These are phyloP conservation scores for Mantis religiosa DNA, from an alignment of 2,888 invertebrate genomes.

Conservation along the genomic window DNA sequence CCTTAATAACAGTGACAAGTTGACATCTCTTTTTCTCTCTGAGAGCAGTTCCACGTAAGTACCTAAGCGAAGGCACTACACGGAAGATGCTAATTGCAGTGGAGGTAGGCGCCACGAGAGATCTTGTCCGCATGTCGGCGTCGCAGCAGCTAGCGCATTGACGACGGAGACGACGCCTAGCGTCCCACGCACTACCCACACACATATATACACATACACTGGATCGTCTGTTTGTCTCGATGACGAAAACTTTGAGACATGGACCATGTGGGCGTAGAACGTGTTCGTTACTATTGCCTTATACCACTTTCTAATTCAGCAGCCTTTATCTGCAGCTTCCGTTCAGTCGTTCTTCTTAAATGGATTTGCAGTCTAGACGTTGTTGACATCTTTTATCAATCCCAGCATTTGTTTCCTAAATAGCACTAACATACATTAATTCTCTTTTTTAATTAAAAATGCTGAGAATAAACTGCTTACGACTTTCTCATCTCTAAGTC, in stretches of 20 bases:
- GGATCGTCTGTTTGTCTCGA: not conserved
- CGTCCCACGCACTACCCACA: not conserved
- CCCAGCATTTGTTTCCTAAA: too few relatives aligned
- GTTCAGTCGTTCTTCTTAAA: too few relatives aligned
- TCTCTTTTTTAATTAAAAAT: too few relatives aligned
- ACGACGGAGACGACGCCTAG: not conserved
- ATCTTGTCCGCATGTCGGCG: not conserved
- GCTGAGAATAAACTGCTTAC: too few relatives aligned
- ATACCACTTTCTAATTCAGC: not conserved
- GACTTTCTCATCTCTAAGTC: too few relatives aligned
- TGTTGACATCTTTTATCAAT: too few relatives aligned
- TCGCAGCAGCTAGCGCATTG: not conserved
- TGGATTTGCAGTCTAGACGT: too few relatives aligned
- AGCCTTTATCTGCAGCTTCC: not conserved
- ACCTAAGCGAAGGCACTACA: not conserved
- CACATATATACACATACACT: not conserved
- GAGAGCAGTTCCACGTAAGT: too few relatives aligned
- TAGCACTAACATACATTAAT: too few relatives aligned
- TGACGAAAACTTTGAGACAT: not conserved
- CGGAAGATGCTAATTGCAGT: not conserved
- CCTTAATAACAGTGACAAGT: too few relatives aligned
- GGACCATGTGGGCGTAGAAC: not conserved
- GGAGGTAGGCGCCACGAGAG: not conserved
- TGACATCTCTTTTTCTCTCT: too few relatives aligned
- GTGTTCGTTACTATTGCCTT: not conserved